phyloP scores from a whole-genome alignment of 2,797 vertebrate species.

The Meriones psammophilus region DNA sequence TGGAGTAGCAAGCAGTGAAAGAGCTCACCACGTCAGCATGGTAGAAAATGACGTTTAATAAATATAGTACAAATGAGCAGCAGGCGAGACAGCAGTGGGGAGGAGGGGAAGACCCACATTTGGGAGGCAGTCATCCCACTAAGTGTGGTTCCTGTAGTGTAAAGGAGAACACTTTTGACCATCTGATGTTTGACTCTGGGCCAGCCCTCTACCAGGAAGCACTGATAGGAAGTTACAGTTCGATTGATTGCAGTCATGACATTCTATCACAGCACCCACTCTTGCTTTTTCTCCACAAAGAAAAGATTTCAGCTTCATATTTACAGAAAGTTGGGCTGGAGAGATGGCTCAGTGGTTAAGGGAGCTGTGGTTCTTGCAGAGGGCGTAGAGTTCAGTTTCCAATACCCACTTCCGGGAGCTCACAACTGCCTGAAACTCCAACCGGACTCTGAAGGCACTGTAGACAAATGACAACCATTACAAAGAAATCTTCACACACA shows the following conservation, averaged over 20 bases:
- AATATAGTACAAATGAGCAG: neutral
- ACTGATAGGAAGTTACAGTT: neutral
- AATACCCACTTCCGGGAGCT: neutral
- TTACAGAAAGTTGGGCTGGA: neutral
- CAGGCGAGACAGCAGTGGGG: neutral
- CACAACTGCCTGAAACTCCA: neutral
- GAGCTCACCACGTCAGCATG: neutral
- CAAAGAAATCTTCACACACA: neutral
- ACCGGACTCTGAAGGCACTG: no score
- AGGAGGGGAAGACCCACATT: neutral
- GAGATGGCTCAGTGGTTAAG: no score
- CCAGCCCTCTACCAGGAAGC: neutral
- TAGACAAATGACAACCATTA: neutral
- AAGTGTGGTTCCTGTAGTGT: neutral
- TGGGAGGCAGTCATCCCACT: neutral
- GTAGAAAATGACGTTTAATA: neutral
- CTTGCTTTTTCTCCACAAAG: neutral
- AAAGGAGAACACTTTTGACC: neutral
- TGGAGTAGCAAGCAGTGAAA: neutral
- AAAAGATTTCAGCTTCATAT: slow-evolving; percentile 30
- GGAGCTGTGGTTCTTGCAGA: neutral
- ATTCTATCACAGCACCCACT: neutral
- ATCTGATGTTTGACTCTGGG: neutral
- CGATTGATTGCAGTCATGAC: neutral
- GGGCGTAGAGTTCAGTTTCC: neutral